These are phyloP conservation scores for Istiophorus platypterus DNA, from an alignment of 2,113 vertebrate species.

Conservation along the genomic window DNA sequence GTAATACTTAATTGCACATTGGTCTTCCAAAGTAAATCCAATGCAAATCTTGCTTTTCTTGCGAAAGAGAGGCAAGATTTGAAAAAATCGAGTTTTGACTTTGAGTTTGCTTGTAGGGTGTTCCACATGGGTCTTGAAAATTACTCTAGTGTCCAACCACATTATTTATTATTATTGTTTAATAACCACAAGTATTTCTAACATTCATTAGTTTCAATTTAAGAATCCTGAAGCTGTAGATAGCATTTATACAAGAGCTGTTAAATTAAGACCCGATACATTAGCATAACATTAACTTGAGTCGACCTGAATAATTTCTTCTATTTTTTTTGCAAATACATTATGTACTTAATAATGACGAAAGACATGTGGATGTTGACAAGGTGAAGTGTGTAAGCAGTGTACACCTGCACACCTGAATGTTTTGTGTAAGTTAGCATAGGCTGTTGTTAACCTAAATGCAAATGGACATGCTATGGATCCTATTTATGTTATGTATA, in stretches of 20 bases:
- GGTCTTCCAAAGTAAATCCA: too few relatives aligned
- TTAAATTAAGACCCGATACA: background rate
- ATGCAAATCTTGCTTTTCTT: too few relatives aligned
- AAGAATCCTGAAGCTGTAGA: background rate
- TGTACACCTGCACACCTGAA: background rate
- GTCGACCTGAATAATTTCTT: background rate
- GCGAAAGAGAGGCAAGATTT: background rate
- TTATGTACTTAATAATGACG: background rate
- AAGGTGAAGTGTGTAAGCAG: background rate
- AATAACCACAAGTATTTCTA: background rate
- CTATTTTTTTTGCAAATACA: background rate
- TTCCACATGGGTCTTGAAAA: background rate
- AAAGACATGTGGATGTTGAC: background rate
- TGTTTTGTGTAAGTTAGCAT: background rate
- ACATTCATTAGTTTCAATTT: background rate
- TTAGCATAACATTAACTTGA: background rate
- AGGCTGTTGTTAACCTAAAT: background rate
- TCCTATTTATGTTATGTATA: background rate
- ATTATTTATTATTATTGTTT: too few relatives aligned
- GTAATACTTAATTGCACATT: background rate
- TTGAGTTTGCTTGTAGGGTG: too few relatives aligned
- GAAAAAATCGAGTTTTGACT: background rate
- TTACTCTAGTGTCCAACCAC: background rate
- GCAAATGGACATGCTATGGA: background rate
- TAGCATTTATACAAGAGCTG: background rate